Evolutionary conservation across 1,140 invertebrate genomes (phyloP).

Genomic region (Scaptodrosophila lebanonensis): DNA sequence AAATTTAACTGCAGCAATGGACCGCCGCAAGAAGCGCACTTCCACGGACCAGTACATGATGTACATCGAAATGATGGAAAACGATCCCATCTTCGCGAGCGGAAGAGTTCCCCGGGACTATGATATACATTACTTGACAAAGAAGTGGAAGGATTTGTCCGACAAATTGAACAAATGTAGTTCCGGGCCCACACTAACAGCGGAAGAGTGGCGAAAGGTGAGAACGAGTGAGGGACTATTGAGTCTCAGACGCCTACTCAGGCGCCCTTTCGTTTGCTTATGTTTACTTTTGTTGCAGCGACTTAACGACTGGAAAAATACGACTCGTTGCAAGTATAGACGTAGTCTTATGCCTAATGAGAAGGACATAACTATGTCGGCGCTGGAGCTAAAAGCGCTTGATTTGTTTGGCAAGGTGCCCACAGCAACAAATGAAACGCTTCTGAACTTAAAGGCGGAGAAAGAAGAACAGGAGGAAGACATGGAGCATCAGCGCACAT

Average conservation of each 20-base stretch:
- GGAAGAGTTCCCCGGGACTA: slow-evolving; percentile 70
- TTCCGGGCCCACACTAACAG: slow-evolving; percentile 65
- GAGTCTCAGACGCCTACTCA: slow-evolving; percentile 38
- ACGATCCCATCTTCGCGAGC: slow-evolving; percentile 71
- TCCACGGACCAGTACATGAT: slow-evolving; percentile 74
- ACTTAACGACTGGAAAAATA: slow-evolving; percentile 75
- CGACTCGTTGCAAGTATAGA: slow-evolving; percentile 73
- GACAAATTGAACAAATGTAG: slow-evolving; percentile 65
- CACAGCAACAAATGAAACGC: slow-evolving; percentile 35
- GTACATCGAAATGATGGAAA: slow-evolving; percentile 75
- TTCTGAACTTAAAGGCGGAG: slow-evolving; percentile 59
- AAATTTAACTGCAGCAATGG: slow-evolving; percentile 51
- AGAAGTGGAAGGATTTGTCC: slow-evolving; percentile 72
- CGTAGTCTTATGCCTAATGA: slow-evolving; percentile 59
- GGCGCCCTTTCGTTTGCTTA: slow-evolving; percentile 19
- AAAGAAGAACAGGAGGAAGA: slow-evolving; percentile 65
- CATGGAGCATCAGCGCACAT: slow-evolving; percentile 62
- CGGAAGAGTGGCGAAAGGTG: slow-evolving; percentile 75
- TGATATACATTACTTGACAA: slow-evolving; percentile 68
- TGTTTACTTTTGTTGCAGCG: slow-evolving; percentile 40
- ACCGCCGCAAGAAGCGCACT: slow-evolving; percentile 71
- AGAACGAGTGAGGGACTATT: slow-evolving; percentile 7
- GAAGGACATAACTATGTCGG: slow-evolving; percentile 67
- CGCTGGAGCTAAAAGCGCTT: slow-evolving; percentile 57
- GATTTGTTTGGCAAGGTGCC: slow-evolving; percentile 72